Percentiles rank a stretch among this genome's conserved stretches.
These are phyloP conservation scores for Dromaius novaehollandiae DNA, from an alignment of 2,113 vertebrate species.

Conservation along the genomic window DNA sequence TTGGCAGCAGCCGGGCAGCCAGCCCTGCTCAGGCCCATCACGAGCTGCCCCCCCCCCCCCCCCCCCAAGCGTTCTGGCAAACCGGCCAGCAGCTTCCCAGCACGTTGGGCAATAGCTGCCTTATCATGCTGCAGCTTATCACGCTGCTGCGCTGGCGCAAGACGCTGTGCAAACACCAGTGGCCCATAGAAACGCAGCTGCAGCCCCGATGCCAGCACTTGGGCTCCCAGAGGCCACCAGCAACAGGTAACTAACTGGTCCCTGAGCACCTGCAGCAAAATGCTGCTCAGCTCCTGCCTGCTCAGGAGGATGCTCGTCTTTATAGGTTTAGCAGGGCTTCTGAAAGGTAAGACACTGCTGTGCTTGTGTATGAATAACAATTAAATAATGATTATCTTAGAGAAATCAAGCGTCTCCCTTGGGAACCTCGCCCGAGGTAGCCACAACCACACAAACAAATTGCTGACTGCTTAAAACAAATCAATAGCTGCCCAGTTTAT, in stretches of 20 bases:
- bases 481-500: neutral
- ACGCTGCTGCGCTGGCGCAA: rapidly evolving
- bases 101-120: neutral
- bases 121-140: neutral
- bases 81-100: neutral
- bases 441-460: rapidly evolving
- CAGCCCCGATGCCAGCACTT: rapidly evolving
- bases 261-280: neutral
- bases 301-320: neutral
- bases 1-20: neutral
- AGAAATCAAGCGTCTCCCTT: neutral
- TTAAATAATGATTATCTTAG: neutral
- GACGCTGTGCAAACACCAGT: neutral
- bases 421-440: rapidly evolving
- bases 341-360: conserved; percentile 25
- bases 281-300: neutral
- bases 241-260: neutral
- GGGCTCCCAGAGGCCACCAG: neutral
- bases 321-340: neutral
- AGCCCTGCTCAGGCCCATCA: rapidly evolving
- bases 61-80: neutral
- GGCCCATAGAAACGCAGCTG: neutral
- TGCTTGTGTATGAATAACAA: neutral
- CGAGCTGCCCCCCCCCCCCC: neutral
- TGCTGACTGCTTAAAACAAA: neutral